Evolutionary conservation across 2,113 vertebrate genomes (phyloP).

Genomic region (Aramus guarauna): DNA sequence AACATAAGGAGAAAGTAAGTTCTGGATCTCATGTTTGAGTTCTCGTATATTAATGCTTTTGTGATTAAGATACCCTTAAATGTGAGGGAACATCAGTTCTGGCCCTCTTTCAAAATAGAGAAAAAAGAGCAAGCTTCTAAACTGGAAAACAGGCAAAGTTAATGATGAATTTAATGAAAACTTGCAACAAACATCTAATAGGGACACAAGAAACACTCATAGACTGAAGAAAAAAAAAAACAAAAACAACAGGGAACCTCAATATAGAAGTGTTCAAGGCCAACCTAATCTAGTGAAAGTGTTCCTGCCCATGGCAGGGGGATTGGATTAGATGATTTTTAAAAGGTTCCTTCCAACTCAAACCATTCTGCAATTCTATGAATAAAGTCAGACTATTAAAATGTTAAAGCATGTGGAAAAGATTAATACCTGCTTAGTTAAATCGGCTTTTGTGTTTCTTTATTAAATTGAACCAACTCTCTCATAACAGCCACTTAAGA

Average conservation of each 20-base stretch:
- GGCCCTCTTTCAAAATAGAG: accelerated
- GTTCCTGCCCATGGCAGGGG: not conserved
- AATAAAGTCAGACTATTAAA: not conserved
- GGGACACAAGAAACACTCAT: not conserved
- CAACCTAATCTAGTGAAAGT: not conserved
- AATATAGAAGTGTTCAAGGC: not conserved
- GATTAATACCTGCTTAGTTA: not conserved
- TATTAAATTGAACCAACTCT: not conserved
- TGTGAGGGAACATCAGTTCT: not conserved
- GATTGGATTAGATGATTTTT: not conserved
- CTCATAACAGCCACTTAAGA: not conserved
- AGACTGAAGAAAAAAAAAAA: not conserved
- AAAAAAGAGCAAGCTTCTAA: not conserved
- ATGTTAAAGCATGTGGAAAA: not conserved
- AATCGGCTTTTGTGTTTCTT: not conserved
- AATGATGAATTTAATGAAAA: not conserved
- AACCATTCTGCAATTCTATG: not conserved
- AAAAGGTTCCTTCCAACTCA: not conserved
- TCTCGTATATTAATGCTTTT: not conserved
- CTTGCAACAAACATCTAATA: not conserved
- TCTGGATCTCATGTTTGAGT: not conserved
- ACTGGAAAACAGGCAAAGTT: not conserved
- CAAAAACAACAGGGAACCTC: not conserved
- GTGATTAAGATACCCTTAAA: not conserved
- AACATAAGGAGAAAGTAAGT: not conserved